Percentiles rank a stretch among this genome's conserved stretches.
Conservation (phyloP, 2,113 vertebrate species). For the Chunga burmeisteri region DNA sequence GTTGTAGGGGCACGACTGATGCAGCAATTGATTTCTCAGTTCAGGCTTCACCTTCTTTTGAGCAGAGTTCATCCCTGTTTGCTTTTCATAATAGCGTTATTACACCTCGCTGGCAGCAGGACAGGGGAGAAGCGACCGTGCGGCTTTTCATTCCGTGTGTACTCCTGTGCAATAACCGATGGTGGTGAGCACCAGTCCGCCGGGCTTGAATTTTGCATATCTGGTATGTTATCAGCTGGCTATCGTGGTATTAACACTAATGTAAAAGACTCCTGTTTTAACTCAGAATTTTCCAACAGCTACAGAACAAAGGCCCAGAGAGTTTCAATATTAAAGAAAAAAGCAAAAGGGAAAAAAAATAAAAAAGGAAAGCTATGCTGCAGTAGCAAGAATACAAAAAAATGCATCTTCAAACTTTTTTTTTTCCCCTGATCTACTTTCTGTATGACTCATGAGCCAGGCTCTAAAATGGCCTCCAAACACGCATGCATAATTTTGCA, state of each 20-base stretch:
- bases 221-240: not conserved
- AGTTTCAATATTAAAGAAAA: not conserved
- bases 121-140: conserved; percentile 6
- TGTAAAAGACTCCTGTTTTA: not conserved
- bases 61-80: conserved; percentile 46
- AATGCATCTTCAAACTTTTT: conserved; percentile 7
- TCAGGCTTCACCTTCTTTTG: conserved; percentile 31
- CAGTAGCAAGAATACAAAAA: not conserved
- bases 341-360: rapidly evolving
- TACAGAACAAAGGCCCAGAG: not conserved
- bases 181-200: not conserved
- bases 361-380: not conserved
- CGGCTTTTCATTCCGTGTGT: not conserved
- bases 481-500: conserved; percentile 59
- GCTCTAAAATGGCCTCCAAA: conserved; percentile 59
- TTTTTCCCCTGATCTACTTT: conserved; percentile 41
- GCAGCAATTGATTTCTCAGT: conserved; percentile 56
- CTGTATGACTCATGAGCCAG: conserved; percentile 31
- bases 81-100: conserved; percentile 40
- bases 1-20: conserved; percentile 4
- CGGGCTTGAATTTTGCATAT: not conserved
- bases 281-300: not conserved
- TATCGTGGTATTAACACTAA: not conserved
- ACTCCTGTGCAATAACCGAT: not conserved
- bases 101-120: conserved; percentile 43